Evolutionary conservation across 2,113 vertebrate genomes (phyloP), one percentile per base, ranked within the genome.

Genomic region (Oryzias javanicus): DNA sequence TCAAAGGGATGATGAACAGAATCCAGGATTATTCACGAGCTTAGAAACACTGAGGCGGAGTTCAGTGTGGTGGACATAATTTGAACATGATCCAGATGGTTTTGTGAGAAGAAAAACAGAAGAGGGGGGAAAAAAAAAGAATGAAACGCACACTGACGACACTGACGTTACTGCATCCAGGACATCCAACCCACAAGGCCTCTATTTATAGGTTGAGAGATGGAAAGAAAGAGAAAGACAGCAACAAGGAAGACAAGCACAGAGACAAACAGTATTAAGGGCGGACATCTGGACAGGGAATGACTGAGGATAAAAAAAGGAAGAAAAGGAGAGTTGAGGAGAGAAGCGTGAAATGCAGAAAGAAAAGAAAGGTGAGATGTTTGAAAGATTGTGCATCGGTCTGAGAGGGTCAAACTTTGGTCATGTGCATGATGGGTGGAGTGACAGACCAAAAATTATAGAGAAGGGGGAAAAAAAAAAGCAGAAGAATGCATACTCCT

Each of bases 191-290:
- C 82, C 78, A 82, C 70, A 44, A 79, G 60, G 64, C 25, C 40
- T 69, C 80, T 86, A 87, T 86, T 87, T 82, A 81, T 83, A 86
- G 84, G 52, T 14, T 4, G 24, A 67, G 48, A 63, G 52, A 63
- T 27, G 55, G 63, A 75, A 50, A 52, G 41, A 42, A 40, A 64
- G 51, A 64, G 54, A 67, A 65, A 19, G 55, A 71, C 51, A 42
- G 55, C 53, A 76, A 42, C 14, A 1, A 18, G 67, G 53, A 54
- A 42, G 47, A 49, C 51, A 66, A 48, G 60, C 60, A 67, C 27
- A 67, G 44, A 63, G 58, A 74, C 35, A 64, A 52, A 65, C 20
- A 50, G 14, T 41, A 35, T 13, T 49, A 50, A 75, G 35, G 49
- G 67, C 13, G 71, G 55, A 80, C 41, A 65, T 61, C 46, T 48